A percentile compares a stretch with the other conserved stretches of the same genome.
These are phyloP conservation scores for Lophotis ruficrista DNA, from an alignment of 2,113 vertebrate genomes.

Conservation along the genomic window DNA sequence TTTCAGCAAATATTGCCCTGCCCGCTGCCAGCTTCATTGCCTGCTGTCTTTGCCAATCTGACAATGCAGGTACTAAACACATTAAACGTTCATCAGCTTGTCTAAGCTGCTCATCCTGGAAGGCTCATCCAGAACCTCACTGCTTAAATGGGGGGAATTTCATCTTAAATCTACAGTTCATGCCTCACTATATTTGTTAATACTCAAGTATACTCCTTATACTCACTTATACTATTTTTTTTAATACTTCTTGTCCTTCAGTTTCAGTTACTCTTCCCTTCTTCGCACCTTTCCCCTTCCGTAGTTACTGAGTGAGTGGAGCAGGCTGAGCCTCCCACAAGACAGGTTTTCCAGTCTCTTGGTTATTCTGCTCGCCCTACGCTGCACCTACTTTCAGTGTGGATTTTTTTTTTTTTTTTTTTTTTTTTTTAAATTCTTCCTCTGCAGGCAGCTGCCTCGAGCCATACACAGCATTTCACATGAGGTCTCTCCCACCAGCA, in stretches of 20 bases:
- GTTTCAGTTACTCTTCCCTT: not conserved
- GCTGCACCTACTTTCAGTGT: not conserved
- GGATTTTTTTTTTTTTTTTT: not conserved
- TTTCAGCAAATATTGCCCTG: not conserved
- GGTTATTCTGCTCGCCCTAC: not conserved
- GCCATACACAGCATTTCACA: accelerated
- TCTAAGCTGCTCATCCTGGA: not conserved
- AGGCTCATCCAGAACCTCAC: not conserved
- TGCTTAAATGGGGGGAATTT: not conserved
- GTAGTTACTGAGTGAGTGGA: not conserved
- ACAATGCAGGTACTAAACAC: not conserved
- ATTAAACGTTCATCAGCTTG: not conserved
- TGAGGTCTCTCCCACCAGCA: not conserved
- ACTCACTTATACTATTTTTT: not conserved
- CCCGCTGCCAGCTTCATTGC: not conserved
- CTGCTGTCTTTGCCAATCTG: not conserved
- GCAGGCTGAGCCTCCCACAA: not conserved
- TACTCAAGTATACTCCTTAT: not conserved
- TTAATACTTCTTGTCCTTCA: not conserved
- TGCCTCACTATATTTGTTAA: not conserved
- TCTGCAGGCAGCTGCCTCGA: not conserved
- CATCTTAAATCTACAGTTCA: not conserved
- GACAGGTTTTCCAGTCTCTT: not conserved
- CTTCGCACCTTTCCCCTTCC: not conserved
- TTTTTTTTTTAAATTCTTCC: not conserved